Conservation (phyloP, 2,888 invertebrate genomes). For the Harpalus rubripes region DNA sequence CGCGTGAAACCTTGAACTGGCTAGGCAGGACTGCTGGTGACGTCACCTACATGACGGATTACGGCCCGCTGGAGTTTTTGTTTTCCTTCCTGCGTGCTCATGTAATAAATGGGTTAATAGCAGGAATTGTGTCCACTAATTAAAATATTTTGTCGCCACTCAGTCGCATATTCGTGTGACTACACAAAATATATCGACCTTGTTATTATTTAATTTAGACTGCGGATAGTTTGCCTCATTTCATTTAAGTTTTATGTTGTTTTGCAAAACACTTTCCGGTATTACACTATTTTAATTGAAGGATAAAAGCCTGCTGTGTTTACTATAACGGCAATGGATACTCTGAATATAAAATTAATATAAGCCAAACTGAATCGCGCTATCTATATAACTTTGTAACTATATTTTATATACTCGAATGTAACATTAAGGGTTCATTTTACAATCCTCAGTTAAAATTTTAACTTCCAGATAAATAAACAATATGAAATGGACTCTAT, state of each 20-base stretch:
- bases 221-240: neutral
- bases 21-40: neutral
- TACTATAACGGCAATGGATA: too few relatives aligned
- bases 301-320: too few relatives aligned
- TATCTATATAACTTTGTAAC: too few relatives aligned
- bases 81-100: neutral
- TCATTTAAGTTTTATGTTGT: neutral
- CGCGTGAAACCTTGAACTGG: constrained; percentile 28
- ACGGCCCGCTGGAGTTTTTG: neutral
- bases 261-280: neutral
- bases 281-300: neutral
- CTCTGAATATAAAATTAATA: too few relatives aligned
- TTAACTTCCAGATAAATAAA: too few relatives aligned
- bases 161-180: neutral
- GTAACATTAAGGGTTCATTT: too few relatives aligned
- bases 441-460: too few relatives aligned
- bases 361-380: too few relatives aligned
- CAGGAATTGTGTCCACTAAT: constrained; percentile 4
- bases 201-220: neutral
- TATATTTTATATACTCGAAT: too few relatives aligned
- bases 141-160: neutral
- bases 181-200: neutral
- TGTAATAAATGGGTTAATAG: constrained; percentile 3
- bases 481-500: too few relatives aligned
- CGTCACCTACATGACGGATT: constrained; percentile 11